Conservation (phyloP, 2,113 vertebrate genomes). For the Mormoops blainvillei region DNA sequence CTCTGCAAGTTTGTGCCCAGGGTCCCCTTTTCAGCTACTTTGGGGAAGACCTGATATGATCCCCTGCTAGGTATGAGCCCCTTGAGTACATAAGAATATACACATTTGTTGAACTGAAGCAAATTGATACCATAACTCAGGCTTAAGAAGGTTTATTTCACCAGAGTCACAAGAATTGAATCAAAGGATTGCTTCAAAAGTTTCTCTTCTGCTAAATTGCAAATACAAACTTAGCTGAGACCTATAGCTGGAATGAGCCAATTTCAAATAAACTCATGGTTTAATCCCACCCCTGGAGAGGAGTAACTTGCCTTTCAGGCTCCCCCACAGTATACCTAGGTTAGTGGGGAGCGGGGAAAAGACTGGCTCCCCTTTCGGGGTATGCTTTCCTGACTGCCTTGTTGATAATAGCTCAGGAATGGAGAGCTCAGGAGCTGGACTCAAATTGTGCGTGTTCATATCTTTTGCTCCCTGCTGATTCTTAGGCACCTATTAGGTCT, state of each 20-base stretch:
- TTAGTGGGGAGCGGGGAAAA: background rate
- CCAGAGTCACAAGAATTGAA: slow-evolving; percentile 66
- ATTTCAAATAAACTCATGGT: slow-evolving; percentile 12
- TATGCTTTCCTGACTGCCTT: background rate
- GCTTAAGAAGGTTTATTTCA: slow-evolving; percentile 71
- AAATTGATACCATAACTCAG: slow-evolving; percentile 67
- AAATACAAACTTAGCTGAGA: slow-evolving; percentile 61
- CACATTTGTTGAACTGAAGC: slow-evolving; percentile 60
- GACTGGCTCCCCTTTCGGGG: background rate
- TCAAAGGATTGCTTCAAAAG: slow-evolving; percentile 60
- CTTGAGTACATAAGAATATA: slow-evolving; percentile 33
- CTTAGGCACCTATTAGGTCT: background rate
- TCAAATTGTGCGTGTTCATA: background rate
- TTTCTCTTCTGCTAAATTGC: slow-evolving; percentile 64
- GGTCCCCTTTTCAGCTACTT: slow-evolving; percentile 37
- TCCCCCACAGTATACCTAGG: background rate
- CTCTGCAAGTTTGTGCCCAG: slow-evolving; percentile 11
- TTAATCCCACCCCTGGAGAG: background rate
- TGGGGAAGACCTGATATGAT: slow-evolving; percentile 62
- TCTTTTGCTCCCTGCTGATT: background rate
- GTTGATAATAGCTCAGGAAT: background rate
- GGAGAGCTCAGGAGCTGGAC: background rate
- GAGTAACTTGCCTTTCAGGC: background rate
- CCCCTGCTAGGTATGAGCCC: slow-evolving; percentile 54
- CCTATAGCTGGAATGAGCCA: background rate